Conservation (phyloP, 2,113 vertebrate species). For the Acanthochromis polyacanthus region DNA sequence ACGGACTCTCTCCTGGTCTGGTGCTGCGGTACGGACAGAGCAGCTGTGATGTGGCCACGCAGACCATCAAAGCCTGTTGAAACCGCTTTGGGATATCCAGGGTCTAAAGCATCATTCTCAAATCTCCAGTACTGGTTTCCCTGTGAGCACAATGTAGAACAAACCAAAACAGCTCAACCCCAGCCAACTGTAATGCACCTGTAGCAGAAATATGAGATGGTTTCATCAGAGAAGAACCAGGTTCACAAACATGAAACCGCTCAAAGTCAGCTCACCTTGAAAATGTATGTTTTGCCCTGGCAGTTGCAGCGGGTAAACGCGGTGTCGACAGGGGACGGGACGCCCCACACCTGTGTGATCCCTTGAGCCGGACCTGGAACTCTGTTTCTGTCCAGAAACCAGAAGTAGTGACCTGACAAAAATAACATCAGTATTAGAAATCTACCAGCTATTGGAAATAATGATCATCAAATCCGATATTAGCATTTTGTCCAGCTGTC, state of each 20-base stretch:
- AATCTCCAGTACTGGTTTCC: slow-evolving; percentile 93
- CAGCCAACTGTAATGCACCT: background rate
- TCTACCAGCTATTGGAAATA: too few relatives aligned
- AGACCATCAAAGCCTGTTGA: slow-evolving; percentile 90
- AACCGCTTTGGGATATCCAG: slow-evolving; percentile 89
- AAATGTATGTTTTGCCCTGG: slow-evolving; percentile 94
- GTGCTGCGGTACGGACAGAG: slow-evolving; percentile 90
- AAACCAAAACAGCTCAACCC: background rate
- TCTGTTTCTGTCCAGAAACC: slow-evolving; percentile 86
- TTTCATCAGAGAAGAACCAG: background rate
- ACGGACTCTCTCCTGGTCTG: slow-evolving; percentile 89
- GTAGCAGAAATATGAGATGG: background rate
- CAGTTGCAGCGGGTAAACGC: slow-evolving; percentile 97
- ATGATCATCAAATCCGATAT: too few relatives aligned
- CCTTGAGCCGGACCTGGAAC: slow-evolving; percentile 82
- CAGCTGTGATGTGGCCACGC: slow-evolving; percentile 88
- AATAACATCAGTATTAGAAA: background rate
- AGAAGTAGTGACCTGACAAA: slow-evolving; percentile 93
- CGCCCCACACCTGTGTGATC: slow-evolving; percentile 92
- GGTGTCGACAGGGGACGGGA: slow-evolving; percentile 94
- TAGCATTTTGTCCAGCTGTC: too few relatives aligned
- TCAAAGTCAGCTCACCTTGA: slow-evolving; percentile 86
- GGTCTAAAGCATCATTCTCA: slow-evolving; percentile 89
- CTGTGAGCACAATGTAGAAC: slow-evolving; percentile 71
- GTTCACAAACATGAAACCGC: background rate